A percentile compares a stretch with the other conserved stretches of the same genome.
phyloP scores from a whole-genome alignment of 2,113 vertebrate genomes.

The Calidris pugnax region DNA sequence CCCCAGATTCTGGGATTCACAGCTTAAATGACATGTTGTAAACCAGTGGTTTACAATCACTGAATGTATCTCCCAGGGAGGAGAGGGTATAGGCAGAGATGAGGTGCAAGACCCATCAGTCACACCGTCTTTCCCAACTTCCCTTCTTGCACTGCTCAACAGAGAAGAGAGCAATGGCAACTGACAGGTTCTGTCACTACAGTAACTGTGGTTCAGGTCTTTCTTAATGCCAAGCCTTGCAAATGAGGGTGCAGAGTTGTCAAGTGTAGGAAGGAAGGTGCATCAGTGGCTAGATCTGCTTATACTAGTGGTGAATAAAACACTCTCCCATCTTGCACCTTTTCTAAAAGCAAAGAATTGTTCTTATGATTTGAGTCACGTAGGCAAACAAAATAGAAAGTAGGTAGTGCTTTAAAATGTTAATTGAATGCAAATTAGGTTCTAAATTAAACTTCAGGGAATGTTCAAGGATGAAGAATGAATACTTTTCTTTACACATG shows the following conservation, averaged over 20 bases:
- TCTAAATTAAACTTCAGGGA: not conserved
- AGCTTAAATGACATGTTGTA: not conserved
- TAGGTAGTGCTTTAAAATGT: constrained; percentile 4
- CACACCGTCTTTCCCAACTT: not conserved
- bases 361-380: not conserved
- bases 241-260: not conserved
- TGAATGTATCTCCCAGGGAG: not conserved
- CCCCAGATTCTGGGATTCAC: not conserved
- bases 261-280: not conserved
- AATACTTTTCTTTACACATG: not conserved
- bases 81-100: not conserved
- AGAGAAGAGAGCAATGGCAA: not conserved
- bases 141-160: not conserved
- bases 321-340: not conserved
- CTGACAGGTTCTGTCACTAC: not conserved
- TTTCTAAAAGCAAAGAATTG: not conserved
- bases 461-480: not conserved
- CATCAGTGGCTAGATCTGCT: not conserved
- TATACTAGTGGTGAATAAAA: not conserved
- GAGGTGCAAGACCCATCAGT: not conserved
- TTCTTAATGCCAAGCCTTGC: not conserved
- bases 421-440: constrained; percentile 1
- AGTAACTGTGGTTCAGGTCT: not conserved
- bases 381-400: constrained; percentile 1
- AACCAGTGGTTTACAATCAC: not conserved